These are phyloP conservation scores for Mongoloraphidia duomilia DNA, from an alignment of 2,888 invertebrate genomes.

Conservation along the genomic window DNA sequence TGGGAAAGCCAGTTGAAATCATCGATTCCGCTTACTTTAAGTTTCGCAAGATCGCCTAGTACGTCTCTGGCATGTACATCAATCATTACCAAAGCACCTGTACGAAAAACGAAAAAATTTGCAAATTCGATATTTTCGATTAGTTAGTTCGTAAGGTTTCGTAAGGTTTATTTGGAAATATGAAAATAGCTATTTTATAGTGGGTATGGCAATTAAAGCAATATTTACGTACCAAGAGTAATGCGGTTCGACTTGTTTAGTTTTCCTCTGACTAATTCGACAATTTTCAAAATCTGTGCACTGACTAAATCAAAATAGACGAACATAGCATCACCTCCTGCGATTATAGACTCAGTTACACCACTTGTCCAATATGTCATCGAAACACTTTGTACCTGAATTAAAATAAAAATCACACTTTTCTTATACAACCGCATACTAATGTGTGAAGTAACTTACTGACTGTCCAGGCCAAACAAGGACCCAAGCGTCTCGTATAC, in stretches of 20 bases:
- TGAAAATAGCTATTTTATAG: no score
- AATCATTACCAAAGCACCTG: conserved; percentile 77
- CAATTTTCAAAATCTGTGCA: conserved; percentile 64
- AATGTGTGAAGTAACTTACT: conserved; percentile 27
- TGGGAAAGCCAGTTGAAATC: conserved; percentile 88
- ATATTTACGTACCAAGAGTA: conserved; percentile 50
- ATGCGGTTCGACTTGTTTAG: conserved; percentile 75
- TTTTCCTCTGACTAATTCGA: conserved; percentile 75
- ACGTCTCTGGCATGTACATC: conserved; percentile 91
- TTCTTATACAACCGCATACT: neutral
- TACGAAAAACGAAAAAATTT: neutral
- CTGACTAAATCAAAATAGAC: conserved; percentile 58
- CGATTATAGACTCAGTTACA: conserved; percentile 63
- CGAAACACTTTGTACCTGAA: conserved; percentile 59
- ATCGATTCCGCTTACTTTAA: conserved; percentile 49
- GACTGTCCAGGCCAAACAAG: conserved; percentile 86
- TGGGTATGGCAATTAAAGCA: neutral
- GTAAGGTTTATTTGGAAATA: no score
- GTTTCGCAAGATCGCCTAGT: conserved; percentile 49
- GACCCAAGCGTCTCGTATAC: conserved; percentile 65
- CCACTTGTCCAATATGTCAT: conserved; percentile 84
- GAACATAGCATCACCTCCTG: conserved; percentile 38
- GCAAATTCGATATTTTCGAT: no score
- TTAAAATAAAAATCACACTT: conserved; percentile 8
- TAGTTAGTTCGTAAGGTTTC: no score